These are phyloP conservation scores for Dryocosmus kuriphilus DNA, from an alignment of 2,888 invertebrate species.

Conservation along the genomic window DNA sequence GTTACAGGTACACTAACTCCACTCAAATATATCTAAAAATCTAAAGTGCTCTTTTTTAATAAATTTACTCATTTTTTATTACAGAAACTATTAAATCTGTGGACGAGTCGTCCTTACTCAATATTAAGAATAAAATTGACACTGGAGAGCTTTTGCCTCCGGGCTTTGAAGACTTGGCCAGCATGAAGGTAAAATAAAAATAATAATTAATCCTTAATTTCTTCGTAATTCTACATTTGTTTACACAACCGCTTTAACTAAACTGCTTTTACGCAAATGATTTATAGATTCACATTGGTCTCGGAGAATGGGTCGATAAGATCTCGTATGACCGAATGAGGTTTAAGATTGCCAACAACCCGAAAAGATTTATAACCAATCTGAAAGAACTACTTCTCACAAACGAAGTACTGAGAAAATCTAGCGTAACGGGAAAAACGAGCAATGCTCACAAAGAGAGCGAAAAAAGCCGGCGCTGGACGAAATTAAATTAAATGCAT, in stretches of 20 bases:
- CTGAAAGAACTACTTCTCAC: too few relatives aligned
- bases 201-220: not conserved
- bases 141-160: not conserved
- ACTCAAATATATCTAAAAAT: not conserved
- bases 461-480: not conserved
- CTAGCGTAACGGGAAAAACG: not conserved
- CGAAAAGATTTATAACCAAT: not conserved
- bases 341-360: not conserved
- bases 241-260: not conserved
- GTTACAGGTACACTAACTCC: not conserved
- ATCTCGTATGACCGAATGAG: too few relatives aligned
- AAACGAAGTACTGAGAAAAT: too few relatives aligned
- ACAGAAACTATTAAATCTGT: not conserved
- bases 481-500: not conserved
- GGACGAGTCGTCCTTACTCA: not conserved
- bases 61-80: not conserved
- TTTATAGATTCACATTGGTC: too few relatives aligned
- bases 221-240: not conserved
- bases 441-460: not conserved
- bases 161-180: not conserved
- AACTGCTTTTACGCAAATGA: not conserved
- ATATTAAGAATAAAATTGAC: not conserved
- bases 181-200: not conserved
- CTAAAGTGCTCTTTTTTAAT: not conserved
- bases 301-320: too few relatives aligned